Percentiles rank a stretch among this genome's conserved stretches.
Conservation (phyloP, 2,113 vertebrate genomes). For the Podilymbus podiceps region DNA sequence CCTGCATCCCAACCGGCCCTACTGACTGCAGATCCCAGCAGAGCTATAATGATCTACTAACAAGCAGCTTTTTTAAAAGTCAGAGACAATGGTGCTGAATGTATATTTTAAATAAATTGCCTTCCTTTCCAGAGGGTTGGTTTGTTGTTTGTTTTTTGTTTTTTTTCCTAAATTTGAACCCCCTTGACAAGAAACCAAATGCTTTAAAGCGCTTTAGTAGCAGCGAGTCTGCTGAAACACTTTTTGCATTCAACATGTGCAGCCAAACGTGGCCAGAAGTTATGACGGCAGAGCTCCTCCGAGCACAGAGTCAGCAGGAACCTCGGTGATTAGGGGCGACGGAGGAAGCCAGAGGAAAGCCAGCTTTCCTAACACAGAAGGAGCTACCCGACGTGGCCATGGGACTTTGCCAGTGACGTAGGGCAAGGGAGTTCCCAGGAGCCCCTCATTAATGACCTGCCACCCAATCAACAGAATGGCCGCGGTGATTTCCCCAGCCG, state of each 20-base stretch:
- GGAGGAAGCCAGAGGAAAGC: not conserved
- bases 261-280: not conserved
- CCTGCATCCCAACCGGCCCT: not conserved
- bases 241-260: not conserved
- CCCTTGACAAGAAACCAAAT: not conserved
- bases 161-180: not conserved
- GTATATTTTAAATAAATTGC: not conserved
- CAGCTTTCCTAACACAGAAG: not conserved
- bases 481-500: not conserved
- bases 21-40: not conserved
- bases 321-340: not conserved
- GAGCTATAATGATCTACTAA: not conserved
- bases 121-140: not conserved
- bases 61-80: not conserved
- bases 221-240: not conserved
- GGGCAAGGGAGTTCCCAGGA: slow-evolving; percentile 3
- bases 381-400: not conserved
- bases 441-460: not conserved
- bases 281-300: not conserved
- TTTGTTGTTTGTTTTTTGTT: no score
- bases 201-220: not conserved
- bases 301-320: not conserved
- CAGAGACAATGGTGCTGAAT: not conserved
- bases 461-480: not conserved
- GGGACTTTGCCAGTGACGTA: not conserved